These are phyloP conservation scores for Hyposoter didymator DNA, from an alignment of 2,888 invertebrate genomes.

Conservation along the genomic window DNA sequence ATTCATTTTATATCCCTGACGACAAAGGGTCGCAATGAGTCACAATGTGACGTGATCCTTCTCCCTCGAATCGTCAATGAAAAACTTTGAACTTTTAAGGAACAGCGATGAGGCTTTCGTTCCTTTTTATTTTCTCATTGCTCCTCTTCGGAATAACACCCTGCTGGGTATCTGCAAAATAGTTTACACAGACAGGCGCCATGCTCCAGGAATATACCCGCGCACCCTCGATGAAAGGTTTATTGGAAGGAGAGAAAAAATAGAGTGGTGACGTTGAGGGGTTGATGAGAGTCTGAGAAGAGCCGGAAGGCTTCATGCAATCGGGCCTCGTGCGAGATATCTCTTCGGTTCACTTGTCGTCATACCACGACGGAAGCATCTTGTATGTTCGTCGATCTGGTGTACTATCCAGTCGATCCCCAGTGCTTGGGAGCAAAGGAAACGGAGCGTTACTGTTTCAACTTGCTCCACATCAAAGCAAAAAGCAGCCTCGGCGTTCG, in stretches of 20 bases:
- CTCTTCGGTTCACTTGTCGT: conserved; percentile 18
- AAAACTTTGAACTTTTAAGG: conserved; percentile 42
- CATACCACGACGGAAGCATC: conserved; percentile 14
- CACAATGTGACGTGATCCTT: conserved; percentile 10
- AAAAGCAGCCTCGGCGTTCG: conserved; percentile 45
- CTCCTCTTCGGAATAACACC: conserved; percentile 26
- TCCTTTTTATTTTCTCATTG: conserved; percentile 15
- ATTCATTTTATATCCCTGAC: conserved; percentile 44
- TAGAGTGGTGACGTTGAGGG: conserved; percentile 10
- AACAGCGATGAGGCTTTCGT: conserved; percentile 16
- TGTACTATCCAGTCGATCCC: conserved; percentile 61
- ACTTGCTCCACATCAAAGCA: conserved; percentile 76
- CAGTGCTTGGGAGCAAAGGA: conserved; percentile 59
- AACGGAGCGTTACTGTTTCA: conserved; percentile 63
- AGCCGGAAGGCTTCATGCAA: conserved; percentile 21
- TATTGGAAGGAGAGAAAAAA: conserved; percentile 53
- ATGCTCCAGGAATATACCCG: conserved; percentile 36
- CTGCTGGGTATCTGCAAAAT: conserved; percentile 17
- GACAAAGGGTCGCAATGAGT: conserved; percentile 51
- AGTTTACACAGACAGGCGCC: conserved; percentile 55
- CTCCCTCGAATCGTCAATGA: conserved; percentile 24
- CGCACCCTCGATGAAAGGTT: conserved; percentile 31
- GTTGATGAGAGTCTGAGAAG: conserved; percentile 14
- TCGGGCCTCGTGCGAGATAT: conserved; percentile 20
- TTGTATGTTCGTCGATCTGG: conserved; percentile 16